These are phyloP conservation scores for Horisme vitalbata DNA, from an alignment of 2,888 invertebrate species.

Conservation along the genomic window DNA sequence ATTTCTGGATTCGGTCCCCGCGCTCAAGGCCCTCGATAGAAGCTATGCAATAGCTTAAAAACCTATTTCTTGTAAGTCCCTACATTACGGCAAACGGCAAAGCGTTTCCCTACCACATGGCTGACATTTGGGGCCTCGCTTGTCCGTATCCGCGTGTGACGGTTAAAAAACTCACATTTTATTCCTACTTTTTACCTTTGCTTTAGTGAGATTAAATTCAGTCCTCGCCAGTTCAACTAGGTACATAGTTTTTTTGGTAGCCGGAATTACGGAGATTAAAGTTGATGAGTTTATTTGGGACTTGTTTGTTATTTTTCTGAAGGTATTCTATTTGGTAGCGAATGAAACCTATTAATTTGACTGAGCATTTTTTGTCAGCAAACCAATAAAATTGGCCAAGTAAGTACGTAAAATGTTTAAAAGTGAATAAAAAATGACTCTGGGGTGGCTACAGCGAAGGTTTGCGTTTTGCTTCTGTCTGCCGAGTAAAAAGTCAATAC, in stretches of 20 bases:
- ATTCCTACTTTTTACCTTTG: constrained; percentile 39
- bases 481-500: too few relatives aligned
- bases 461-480: too few relatives aligned
- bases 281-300: constrained; percentile 30
- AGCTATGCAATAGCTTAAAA: too few relatives aligned
- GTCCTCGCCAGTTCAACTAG: constrained; percentile 31
- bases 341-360: constrained; percentile 11
- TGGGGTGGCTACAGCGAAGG: too few relatives aligned
- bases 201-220: constrained; percentile 42
- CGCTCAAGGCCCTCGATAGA: too few relatives aligned
- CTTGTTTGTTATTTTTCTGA: constrained; percentile 17
- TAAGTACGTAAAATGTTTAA: too few relatives aligned
- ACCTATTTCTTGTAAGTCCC: neutral
- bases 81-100: constrained; percentile 40
- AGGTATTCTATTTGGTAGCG: constrained; percentile 13
- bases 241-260: constrained; percentile 22
- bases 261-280: constrained; percentile 25
- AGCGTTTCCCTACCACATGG: constrained; percentile 57
- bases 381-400: too few relatives aligned
- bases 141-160: constrained; percentile 58
- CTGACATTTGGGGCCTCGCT: constrained; percentile 66
- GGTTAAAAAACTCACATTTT: constrained; percentile 54
- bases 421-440: too few relatives aligned
- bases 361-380: neutral
- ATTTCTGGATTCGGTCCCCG: too few relatives aligned